Conservation (phyloP, 2,113 vertebrate species). For the Tringa solitaria region DNA sequence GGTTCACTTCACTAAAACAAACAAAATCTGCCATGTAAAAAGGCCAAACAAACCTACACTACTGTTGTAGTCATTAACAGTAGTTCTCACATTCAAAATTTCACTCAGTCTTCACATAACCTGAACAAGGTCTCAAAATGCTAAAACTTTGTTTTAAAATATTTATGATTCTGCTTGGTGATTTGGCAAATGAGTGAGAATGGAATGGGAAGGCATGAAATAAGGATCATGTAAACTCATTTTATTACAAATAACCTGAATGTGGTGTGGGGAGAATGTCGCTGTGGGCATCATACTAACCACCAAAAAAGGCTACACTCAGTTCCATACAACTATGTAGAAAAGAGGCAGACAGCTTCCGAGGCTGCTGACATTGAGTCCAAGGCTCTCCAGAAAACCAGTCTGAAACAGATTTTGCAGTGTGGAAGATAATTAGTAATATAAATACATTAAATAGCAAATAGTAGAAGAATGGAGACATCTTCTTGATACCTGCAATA, state of each 20-base stretch:
- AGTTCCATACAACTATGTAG: rapidly evolving
- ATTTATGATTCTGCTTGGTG: background rate
- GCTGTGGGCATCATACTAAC: background rate
- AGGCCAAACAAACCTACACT: background rate
- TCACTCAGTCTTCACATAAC: background rate
- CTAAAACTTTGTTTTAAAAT: background rate
- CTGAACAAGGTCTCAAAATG: background rate
- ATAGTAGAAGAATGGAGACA: background rate
- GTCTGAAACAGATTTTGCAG: background rate
- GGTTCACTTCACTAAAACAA: constrained; percentile 30
- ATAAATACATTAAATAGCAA: background rate
- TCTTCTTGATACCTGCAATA: background rate
- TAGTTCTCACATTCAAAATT: background rate
- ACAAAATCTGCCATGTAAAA: constrained; percentile 25
- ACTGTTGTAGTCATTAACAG: background rate
- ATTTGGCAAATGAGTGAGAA: background rate
- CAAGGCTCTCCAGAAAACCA: background rate
- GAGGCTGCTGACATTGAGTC: background rate
- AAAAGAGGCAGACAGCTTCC: background rate
- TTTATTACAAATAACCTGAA: background rate
- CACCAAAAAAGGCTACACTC: background rate
- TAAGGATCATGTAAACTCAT: background rate
- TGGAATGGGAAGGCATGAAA: background rate
- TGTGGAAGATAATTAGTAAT: background rate
- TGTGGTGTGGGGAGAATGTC: rapidly evolving